Conservation (phyloP, 2,888 invertebrate species). For the Cryptocephalus primarius region DNA sequence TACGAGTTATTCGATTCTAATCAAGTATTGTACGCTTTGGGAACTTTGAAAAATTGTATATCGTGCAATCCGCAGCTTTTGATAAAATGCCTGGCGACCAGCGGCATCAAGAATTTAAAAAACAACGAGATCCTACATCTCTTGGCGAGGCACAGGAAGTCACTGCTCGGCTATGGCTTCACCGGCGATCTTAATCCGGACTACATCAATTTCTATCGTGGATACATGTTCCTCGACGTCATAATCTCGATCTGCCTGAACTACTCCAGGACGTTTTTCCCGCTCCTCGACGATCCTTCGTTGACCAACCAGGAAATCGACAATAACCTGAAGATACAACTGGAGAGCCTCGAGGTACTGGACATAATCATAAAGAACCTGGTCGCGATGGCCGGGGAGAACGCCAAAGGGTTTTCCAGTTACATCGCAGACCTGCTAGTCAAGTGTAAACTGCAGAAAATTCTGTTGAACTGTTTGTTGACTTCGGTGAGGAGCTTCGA, state of each 20-base stretch:
- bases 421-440: slow-evolving; percentile 64
- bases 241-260: slow-evolving; percentile 65
- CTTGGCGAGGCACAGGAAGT: slow-evolving; percentile 65
- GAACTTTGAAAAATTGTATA: slow-evolving; percentile 62
- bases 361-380: slow-evolving; percentile 62
- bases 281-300: slow-evolving; percentile 56
- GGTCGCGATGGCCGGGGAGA: slow-evolving; percentile 61
- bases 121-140: slow-evolving; percentile 48
- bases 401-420: slow-evolving; percentile 64
- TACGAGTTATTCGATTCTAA: slow-evolving; percentile 67
- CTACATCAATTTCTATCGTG: slow-evolving; percentile 57
- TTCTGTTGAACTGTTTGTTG: slow-evolving; percentile 67
- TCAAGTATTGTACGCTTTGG: slow-evolving; percentile 61
- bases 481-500: slow-evolving; percentile 60
- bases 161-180: slow-evolving; percentile 64
- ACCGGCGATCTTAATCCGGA: slow-evolving; percentile 52
- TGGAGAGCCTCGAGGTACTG: slow-evolving; percentile 64
- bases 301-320: slow-evolving; percentile 56
- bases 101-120: slow-evolving; percentile 48
- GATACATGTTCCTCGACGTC: slow-evolving; percentile 73
- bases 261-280: slow-evolving; percentile 70
- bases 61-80: slow-evolving; percentile 59
- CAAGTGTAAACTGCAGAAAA: slow-evolving; percentile 75
- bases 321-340: slow-evolving; percentile 67
- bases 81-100: slow-evolving; percentile 65